Evolutionary conservation across 2,113 vertebrate species (phyloP), one percentile per base, ranked within the genome.

Genomic region (Spermophilus dauricus): DNA sequence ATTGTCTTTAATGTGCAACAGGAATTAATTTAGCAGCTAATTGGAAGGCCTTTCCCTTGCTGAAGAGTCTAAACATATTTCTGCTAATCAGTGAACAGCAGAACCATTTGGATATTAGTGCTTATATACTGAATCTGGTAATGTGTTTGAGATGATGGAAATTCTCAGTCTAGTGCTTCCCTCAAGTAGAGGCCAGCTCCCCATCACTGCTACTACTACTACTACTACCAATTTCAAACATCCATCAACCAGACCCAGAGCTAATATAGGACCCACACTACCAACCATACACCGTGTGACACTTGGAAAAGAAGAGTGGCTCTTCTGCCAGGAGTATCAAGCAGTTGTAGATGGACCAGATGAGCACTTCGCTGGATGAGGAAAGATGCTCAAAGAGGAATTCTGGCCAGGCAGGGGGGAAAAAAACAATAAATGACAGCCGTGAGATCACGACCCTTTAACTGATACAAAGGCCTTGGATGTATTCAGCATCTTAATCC

Each of bases 221-320:
- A 34, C 63, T 65, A 69, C 75, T 10, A 45, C 73, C 87, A 76
- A 7, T 30, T 87, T 70, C 42, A 4, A 76, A 69, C 53, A 45
- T 5, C 85, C 70, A 20, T 32, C 37, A 48, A 26, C 26, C 24
- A 34, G 7, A n/a, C 65, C 78, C 73, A 80, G 65, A 93, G 94
- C 18, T 3, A 30, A 8, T 6, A 3, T 1, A 39, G 58, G 77
- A 45, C 78, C 75, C 86, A 7, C 7, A 69, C 91, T 82, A 98
- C 99, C 99, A 96, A 99, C 99, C 99, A n/a, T 99, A 99, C 56
- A 99, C 99, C 0, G 99, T 99, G 98, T 99, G 99, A 97, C 99
- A 99, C 98, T 99, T 99, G 0, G 99, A 99, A 98, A 99, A 99
- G 98, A 99, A 99, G 91, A 99, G 99, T 0, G 98, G 98, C 65